Percentiles rank a stretch among this genome's conserved stretches.
Conservation (phyloP, 2,113 vertebrate species). For the pig (Sus scrofa) region T2T-Sscrofa CM000825.6:43549501-43550000, state of each 20-base stretch:
- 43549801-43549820: background rate
- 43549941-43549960: slow-evolving; percentile 22
- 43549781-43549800: background rate
- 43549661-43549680: background rate
- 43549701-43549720: slow-evolving; percentile 18
- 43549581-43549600: slow-evolving; percentile 92
- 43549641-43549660: background rate
- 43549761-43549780: background rate
- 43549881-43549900: background rate
- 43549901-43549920: slow-evolving; percentile 29
- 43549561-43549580: slow-evolving; percentile 93
- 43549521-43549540: slow-evolving; percentile 90
- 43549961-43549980: background rate
- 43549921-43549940: background rate
- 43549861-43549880: background rate
- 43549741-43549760: background rate
- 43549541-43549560: slow-evolving; percentile 93
- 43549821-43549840: background rate
- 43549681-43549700: background rate
- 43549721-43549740: slow-evolving; percentile 9
- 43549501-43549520: slow-evolving; percentile 86
- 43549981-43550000: background rate
- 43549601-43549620: background rate
- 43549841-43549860: background rate
- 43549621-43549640: slow-evolving; percentile 13